Conservation (phyloP, 2,888 invertebrate species). For the Drosophila cyrtoloma region DNA sequence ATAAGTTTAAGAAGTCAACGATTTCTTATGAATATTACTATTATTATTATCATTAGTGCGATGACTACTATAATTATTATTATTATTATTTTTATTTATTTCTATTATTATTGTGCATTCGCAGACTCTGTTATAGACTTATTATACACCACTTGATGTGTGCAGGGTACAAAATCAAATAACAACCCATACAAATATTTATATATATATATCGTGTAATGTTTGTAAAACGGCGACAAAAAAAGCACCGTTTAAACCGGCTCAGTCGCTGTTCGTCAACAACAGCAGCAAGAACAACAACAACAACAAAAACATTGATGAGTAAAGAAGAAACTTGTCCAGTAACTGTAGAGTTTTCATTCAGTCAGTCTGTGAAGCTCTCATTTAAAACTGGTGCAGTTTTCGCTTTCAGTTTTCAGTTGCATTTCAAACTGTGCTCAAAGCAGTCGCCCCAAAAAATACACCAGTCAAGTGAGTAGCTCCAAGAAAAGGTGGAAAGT, state of each 20-base stretch:
- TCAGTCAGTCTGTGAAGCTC: constrained; percentile 32
- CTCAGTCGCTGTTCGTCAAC: constrained; percentile 43
- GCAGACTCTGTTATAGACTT: not conserved
- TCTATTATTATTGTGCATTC: not conserved
- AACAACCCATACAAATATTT: not conserved
- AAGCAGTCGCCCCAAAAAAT: constrained; percentile 30
- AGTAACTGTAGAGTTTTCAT: constrained; percentile 17
- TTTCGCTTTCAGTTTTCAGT: constrained; percentile 56
- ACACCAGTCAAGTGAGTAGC: constrained; percentile 31
- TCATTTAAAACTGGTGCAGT: constrained; percentile 29
- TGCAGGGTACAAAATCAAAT: constrained; percentile 5
- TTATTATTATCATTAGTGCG: too few relatives aligned
- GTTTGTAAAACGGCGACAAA: constrained; percentile 38
- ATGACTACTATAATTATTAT: not conserved
- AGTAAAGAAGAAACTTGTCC: constrained; percentile 7
- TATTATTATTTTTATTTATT: not conserved
- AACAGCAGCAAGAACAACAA: not conserved
- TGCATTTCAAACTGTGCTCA: constrained; percentile 53
- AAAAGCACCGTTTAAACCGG: constrained; percentile 58
- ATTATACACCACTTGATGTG: not conserved
- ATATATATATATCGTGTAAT: constrained; percentile 37
- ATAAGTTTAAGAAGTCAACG: too few relatives aligned
- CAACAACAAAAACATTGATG: constrained; percentile 7
- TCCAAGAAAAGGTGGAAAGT: not conserved
- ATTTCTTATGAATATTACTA: too few relatives aligned